phyloP scores from a whole-genome alignment of 1,140 invertebrate species.

The Hylaeus volcanicus region DNA sequence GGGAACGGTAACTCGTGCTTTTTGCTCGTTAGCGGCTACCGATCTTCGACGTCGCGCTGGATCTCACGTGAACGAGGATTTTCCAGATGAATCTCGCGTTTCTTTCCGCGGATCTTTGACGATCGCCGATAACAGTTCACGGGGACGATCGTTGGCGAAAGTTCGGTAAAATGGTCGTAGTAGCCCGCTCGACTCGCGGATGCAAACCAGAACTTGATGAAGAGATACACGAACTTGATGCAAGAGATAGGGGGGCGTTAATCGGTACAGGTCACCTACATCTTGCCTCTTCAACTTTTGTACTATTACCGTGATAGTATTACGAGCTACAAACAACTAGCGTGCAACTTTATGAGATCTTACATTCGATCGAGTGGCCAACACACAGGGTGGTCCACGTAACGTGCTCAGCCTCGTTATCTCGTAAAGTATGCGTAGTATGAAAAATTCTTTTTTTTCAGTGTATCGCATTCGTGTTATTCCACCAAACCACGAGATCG shows the following conservation, averaged over 20 bases:
- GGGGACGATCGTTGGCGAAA: not conserved
- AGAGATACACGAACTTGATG: not conserved
- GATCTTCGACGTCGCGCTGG: conserved; percentile 9
- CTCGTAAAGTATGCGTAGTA: no score
- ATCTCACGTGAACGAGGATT: conserved; percentile 34
- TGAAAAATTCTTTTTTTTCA: no score
- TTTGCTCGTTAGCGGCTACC: conserved; percentile 47
- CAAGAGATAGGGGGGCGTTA: not conserved
- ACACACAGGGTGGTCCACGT: no score
- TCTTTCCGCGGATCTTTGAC: not conserved
- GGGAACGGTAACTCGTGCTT: conserved; percentile 50
- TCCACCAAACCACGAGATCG: no score
- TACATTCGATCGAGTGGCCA: no score
- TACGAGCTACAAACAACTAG: no score
- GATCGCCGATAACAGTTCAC: not conserved
- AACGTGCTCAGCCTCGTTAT: no score
- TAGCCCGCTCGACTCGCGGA: not conserved
- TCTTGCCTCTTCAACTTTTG: no score
- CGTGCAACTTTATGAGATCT: no score
- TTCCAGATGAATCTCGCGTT: conserved; percentile 28
- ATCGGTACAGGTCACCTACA: no score
- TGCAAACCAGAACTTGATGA: not conserved
- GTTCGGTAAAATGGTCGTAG: not conserved
- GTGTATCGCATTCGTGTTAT: no score
- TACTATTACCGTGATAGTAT: no score